Conservation (phyloP, 2,888 invertebrate species). For the Hirtodrosophila histrioides region DNA sequence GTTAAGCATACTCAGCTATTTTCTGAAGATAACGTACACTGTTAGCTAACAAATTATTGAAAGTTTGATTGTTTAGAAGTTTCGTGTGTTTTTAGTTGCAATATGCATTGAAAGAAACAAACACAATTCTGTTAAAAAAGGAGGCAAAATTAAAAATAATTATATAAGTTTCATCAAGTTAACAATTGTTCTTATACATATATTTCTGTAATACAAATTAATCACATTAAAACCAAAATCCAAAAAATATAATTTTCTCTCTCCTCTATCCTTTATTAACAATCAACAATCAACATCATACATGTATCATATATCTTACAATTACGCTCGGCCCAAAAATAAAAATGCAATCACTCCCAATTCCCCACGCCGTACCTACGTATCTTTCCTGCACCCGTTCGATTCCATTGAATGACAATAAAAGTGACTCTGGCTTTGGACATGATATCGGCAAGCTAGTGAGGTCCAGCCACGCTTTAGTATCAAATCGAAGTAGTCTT, state of each 20-base stretch:
- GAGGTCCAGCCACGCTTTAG: constrained; percentile 8
- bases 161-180: constrained; percentile 11
- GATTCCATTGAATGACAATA: constrained; percentile 20
- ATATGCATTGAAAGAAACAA: constrained; percentile 56
- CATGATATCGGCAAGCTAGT: constrained; percentile 27
- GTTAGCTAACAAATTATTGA: constrained; percentile 3
- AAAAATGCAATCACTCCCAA: constrained; percentile 41
- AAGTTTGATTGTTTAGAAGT: constrained; percentile 22
- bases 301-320: constrained; percentile 12
- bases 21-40: background rate
- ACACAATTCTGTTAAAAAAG: constrained; percentile 59
- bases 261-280: constrained; percentile 53
- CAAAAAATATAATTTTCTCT: constrained; percentile 56
- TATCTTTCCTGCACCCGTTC: background rate
- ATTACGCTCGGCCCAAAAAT: constrained; percentile 5
- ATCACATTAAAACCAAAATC: constrained; percentile 37
- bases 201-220: constrained; percentile 35
- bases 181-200: constrained; percentile 22
- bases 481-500: background rate
- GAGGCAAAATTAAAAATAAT: constrained; percentile 14
- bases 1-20: background rate
- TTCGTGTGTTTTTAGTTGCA: constrained; percentile 25
- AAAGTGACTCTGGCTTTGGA: constrained; percentile 50
- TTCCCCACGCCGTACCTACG: constrained; percentile 37
- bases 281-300: constrained; percentile 15